phyloP scores from a whole-genome alignment of 2,113 vertebrate genomes.

The Apteryx mantelli region DNA sequence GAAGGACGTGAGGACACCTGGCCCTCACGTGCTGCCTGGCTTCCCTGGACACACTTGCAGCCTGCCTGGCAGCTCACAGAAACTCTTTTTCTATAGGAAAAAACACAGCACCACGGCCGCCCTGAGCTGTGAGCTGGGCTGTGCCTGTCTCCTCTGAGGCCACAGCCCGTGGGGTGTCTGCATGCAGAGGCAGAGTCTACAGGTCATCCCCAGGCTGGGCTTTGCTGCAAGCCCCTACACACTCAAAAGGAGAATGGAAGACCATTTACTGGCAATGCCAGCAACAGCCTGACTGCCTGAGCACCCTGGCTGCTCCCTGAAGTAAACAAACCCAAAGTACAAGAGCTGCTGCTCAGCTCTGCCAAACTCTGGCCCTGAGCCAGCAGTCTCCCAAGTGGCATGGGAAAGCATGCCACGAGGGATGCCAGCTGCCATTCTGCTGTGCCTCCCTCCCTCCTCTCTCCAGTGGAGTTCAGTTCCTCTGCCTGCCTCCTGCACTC shows the following conservation, averaged over 20 bases:
- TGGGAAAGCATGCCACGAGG: not conserved
- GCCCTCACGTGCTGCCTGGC: not conserved
- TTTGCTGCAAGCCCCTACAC: no score
- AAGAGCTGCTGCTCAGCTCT: not conserved
- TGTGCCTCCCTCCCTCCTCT: not conserved
- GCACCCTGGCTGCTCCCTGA: no score
- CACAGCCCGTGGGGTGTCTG: not conserved
- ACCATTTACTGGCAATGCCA: no score
- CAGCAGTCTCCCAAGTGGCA: not conserved
- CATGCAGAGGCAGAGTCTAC: not conserved
- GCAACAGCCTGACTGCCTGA: no score
- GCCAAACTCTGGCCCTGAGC: rapidly evolving
- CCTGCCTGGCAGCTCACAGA: not conserved
- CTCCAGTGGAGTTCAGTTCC: not conserved
- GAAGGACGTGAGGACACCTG: not conserved
- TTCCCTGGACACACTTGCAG: not conserved
- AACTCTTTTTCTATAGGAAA: not conserved
- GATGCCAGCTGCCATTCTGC: not conserved
- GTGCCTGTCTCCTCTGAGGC: no score
- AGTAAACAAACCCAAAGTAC: not conserved
- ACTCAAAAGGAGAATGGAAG: no score
- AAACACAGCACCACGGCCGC: not conserved
- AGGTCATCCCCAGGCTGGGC: no score
- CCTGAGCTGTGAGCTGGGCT: not conserved
- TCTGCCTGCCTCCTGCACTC: not conserved